Evolutionary conservation across 2,888 invertebrate species (phyloP).

Genomic region (Brachyopa scutellaris): DNA sequence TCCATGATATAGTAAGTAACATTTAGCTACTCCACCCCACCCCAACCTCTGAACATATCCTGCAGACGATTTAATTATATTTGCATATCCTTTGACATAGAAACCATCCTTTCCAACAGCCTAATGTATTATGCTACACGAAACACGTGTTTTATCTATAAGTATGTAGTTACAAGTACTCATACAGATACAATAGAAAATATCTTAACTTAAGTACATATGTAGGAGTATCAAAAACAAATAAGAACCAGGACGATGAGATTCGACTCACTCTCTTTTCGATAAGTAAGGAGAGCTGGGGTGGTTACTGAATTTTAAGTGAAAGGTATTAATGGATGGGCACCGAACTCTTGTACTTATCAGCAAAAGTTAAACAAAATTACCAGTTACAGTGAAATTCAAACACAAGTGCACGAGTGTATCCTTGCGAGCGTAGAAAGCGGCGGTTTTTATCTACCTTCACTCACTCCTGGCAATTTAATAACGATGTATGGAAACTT

Average conservation of each 20-base stretch:
- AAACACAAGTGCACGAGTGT: background rate
- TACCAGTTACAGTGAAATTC: slow-evolving; percentile 6
- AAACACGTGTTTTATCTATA: slow-evolving; percentile 43
- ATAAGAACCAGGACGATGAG: slow-evolving; percentile 1
- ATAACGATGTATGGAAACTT: slow-evolving; percentile 4
- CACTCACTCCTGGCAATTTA: slow-evolving; percentile 5
- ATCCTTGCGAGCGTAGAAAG: background rate
- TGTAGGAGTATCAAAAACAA: slow-evolving; percentile 52
- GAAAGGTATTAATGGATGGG: slow-evolving; percentile 3
- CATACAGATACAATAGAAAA: slow-evolving; percentile 7
- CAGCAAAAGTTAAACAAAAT: slow-evolving; percentile 11
- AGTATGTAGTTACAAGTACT: too few relatives aligned
- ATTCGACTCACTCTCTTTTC: too few relatives aligned
- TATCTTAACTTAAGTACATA: slow-evolving; percentile 34
- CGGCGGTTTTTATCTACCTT: background rate
- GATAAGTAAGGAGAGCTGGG: too few relatives aligned
- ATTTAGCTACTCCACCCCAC: background rate
- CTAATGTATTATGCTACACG: slow-evolving; percentile 28
- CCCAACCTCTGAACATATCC: background rate
- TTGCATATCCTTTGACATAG: slow-evolving; percentile 41
- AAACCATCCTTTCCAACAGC: slow-evolving; percentile 33
- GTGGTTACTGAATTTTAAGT: slow-evolving; percentile 29
- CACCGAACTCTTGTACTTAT: slow-evolving; percentile 1
- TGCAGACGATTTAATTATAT: slow-evolving; percentile 59
- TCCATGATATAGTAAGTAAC: slow-evolving; percentile 9